Evolutionary conservation across 2,113 vertebrate genomes (phyloP), one percentile per base, ranked within the genome.

Genomic region (Lethenteron reissneri): DNA sequence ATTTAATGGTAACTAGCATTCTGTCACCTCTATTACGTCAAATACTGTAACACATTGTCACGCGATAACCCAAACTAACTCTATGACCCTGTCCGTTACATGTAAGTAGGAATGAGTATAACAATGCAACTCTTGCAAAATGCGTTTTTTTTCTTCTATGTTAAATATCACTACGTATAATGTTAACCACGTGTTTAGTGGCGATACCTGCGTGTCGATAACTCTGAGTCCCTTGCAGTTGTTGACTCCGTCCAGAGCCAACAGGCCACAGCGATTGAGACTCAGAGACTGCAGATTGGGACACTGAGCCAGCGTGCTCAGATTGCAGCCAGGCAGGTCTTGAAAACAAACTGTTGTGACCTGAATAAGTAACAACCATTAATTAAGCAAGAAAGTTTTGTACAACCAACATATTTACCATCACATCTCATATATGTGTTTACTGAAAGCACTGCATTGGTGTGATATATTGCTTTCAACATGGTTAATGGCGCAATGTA

Each of bases 201-300:
- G 13, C 58, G 7, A 69, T 82, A 95, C 92, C 88, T 88, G 86
- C 9, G 81, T 80, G 73, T 95, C 85, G 58, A 94, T 80, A 70
- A 83, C 84, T 74, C 82, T 80, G 4, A 97, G 78, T 15, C 82
- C 75, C 77, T 76, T 78, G 74, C 89, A 83, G 57, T 75, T 76
- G 73, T 72, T 82, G 74, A 97, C 71, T 73, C 84, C 79, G 3
- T 90, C 83, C 76, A 97, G 74, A 1, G 83, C 80, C 72, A 72
- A 80, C 74, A 97, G 82, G 71, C 85, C 83, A 76, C 90, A 97
- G 71, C 80, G 82, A 70, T 70, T 82, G 69, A 95, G 79, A 11
- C 80, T 87, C 59, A 97, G 79, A 74, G 83, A 78, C 74, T 79
- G 84, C 56, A 97, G 84, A n/a, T 73, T 80, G 58, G 58, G 1